Percentiles rank a stretch among this genome's conserved stretches.
phyloP scores from a whole-genome alignment of 2,888 invertebrate species.

The Parnassius glacialis region DNA sequence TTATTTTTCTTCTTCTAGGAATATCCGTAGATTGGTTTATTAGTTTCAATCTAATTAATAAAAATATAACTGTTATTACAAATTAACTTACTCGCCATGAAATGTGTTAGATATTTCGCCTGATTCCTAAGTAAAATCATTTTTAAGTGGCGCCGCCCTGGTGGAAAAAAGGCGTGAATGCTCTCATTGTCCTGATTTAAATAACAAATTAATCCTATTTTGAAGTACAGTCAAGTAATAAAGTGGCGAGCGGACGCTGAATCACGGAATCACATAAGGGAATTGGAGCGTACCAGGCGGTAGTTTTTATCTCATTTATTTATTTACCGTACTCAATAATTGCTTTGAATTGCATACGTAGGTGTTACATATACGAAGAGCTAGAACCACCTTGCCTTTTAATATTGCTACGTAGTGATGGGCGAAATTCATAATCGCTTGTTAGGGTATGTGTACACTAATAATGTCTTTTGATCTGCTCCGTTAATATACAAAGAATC shows the following conservation, averaged over 20 bases:
- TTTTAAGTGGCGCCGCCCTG: too few species aligned
- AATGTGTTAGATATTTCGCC: too few species aligned
- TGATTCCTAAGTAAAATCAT: too few species aligned
- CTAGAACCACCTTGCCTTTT: not conserved
- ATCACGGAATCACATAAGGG: slow-evolving; percentile 32
- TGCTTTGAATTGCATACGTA: slow-evolving; percentile 13
- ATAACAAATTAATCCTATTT: slow-evolving; percentile 12
- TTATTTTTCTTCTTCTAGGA: too few species aligned
- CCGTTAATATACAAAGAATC: too few species aligned
- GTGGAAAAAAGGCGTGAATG: too few species aligned
- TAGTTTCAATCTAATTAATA: too few species aligned
- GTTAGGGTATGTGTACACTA: not conserved
- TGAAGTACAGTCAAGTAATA: slow-evolving; percentile 3
- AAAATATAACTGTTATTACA: too few species aligned
- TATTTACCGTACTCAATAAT: slow-evolving; percentile 24
- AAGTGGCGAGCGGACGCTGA: slow-evolving; percentile 12
- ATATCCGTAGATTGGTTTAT: too few species aligned
- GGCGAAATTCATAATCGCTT: slow-evolving; percentile 1
- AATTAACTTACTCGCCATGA: too few species aligned
- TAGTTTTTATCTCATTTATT: slow-evolving; percentile 19
- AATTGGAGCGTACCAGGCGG: slow-evolving; percentile 33
- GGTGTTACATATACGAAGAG: slow-evolving; percentile 16
- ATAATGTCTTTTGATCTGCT: too few species aligned
- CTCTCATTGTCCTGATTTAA: not conserved
- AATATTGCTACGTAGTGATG: not conserved